Conservation (phyloP, 2,797 vertebrate species). For the Vipera ursinii region DNA sequence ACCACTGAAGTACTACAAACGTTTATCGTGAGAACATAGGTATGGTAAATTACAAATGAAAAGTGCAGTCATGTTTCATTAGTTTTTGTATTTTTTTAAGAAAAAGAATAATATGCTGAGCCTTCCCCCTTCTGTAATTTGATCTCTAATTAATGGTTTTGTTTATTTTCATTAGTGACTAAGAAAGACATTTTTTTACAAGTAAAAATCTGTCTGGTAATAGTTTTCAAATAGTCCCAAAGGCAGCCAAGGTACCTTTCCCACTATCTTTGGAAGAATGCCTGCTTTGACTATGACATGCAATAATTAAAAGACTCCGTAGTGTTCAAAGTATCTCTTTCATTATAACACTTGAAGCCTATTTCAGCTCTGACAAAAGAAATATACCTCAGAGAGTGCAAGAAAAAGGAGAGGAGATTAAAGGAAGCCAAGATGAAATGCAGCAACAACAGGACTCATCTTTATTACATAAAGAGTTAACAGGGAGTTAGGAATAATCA, state of each 20-base stretch:
- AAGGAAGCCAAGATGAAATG: conserved; percentile 18
- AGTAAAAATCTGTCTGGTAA: conserved; percentile 31
- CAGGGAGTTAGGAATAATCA: neutral
- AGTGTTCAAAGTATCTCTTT: conserved; percentile 33
- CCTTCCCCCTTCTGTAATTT: conserved; percentile 28
- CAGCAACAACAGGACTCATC: neutral
- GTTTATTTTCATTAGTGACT: conserved; percentile 9
- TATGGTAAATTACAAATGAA: conserved; percentile 29
- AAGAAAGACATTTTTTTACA: conserved; percentile 35
- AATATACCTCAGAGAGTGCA: conserved; percentile 1
- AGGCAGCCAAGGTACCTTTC: neutral
- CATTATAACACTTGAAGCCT: conserved; percentile 22
- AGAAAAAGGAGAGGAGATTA: conserved; percentile 4
- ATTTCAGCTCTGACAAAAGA: conserved; percentile 33
- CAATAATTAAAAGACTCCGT: conserved; percentile 33
- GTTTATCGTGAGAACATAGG: conserved; percentile 27
- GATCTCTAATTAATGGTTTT: neutral
- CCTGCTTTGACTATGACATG: conserved; percentile 16
- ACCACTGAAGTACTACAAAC: conserved; percentile 16
- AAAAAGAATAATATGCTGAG: conserved; percentile 2
- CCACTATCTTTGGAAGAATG: conserved; percentile 9
- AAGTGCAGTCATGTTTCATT: conserved; percentile 25
- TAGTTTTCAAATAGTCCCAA: conserved; percentile 30
- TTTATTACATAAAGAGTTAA: conserved; percentile 33
- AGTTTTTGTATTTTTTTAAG: neutral